Evolutionary conservation across 2,888 invertebrate genomes (phyloP), one percentile per base, ranked within the genome.

Genomic region (Eudemis profundana): DNA sequence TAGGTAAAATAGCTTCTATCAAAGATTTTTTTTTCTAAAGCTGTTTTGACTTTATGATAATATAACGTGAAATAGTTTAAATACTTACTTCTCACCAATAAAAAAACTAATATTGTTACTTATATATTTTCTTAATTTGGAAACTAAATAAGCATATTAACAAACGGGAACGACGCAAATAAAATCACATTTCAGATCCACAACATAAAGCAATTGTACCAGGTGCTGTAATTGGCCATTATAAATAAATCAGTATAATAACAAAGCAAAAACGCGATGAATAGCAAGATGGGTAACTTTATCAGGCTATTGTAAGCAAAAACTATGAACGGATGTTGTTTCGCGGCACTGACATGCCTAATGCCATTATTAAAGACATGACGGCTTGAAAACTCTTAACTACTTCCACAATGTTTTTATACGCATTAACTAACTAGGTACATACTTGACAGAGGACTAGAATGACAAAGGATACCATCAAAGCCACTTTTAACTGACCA

Each of bases 261-360:
- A 53, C 40, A 29, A 49, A 14, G 21, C 57, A 65, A 60, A 65
- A 65, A 59, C 64, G 44, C 1, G 51, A 42, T 3, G 46, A 29
- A 57, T 27, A 46, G 53, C 50, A 44, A 42, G 53, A 44, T 38
- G 51, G 53, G 53, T 40, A 59, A 65, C 51, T 53, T 65, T 51
- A 60, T 17, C 50, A 53, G 38, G 46, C 51, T 15, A 65, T 60
- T 65, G 65, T 60, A 44, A 44, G 53, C 47, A 33, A 53, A 56
- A 65, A 60, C 53, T 60, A 65, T 60, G 60, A 21, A 27, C 60
- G 65, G 60, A 65, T 60, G 65, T 65, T 38, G 53, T 65, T 57
- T 40, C n/a, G 38, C 29, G 49, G 29, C 38, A 44, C 61, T 33
- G 63, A 63, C 46, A 59, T 59, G n/a, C 17, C 46, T 59, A 36